Conservation (phyloP, 2,113 vertebrate species). For the Centrocercus urophasianus region DNA sequence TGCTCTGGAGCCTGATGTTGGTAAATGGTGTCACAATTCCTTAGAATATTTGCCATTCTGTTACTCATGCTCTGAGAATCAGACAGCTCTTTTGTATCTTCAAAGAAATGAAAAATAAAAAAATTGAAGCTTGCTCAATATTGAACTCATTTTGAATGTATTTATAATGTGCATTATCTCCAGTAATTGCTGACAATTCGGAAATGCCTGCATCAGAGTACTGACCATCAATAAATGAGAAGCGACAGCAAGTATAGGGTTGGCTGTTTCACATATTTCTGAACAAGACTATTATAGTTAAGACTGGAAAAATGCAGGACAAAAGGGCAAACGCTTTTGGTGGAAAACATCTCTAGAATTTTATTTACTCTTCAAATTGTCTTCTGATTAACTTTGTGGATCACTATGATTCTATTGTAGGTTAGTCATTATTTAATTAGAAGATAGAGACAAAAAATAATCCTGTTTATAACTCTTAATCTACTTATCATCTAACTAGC, state of each 20-base stretch:
- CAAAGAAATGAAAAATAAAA: not conserved
- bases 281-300: not conserved
- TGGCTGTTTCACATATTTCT: not conserved
- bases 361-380: constrained; percentile 2
- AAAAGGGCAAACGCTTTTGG: not conserved
- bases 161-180: not conserved
- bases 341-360: not conserved
- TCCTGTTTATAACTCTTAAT: constrained; percentile 54
- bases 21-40: not conserved
- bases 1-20: not conserved
- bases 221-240: not conserved
- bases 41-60: not conserved
- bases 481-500: constrained; percentile 46
- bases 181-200: not conserved
- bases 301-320: not conserved
- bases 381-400: constrained; percentile 8
- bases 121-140: not conserved
- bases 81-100: not conserved
- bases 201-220: not conserved
- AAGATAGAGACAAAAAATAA: constrained; percentile 23
- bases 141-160: not conserved
- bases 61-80: not conserved
- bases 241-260: not conserved
- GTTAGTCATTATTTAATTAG: constrained; percentile 41
- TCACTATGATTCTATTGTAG: not conserved